These are phyloP conservation scores for Epinephelus coioides DNA, from an alignment of 2,797 vertebrate genomes.

Conservation along the genomic window DNA sequence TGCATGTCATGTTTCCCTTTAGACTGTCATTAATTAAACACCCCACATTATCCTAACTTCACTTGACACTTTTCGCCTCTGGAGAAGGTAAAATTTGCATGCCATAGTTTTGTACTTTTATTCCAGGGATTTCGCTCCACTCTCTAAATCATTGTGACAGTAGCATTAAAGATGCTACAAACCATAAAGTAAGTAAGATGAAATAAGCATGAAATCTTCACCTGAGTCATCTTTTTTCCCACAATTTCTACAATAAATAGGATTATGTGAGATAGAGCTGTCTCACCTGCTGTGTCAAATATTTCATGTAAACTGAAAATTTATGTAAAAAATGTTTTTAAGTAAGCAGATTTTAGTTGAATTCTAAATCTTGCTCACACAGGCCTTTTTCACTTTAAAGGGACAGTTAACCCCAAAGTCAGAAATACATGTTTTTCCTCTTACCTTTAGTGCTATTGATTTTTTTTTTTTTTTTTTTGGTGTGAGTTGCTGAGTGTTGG, in stretches of 20 bases:
- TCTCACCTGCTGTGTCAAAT: neutral
- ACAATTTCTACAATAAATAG: neutral
- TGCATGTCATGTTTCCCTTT: slow-evolving; percentile 9
- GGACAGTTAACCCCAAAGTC: no score
- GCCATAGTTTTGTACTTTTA: slow-evolving; percentile 8
- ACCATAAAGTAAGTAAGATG: neutral
- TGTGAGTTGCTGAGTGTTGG: no score
- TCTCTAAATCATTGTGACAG: slow-evolving; percentile 33
- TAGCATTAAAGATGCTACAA: slow-evolving; percentile 17
- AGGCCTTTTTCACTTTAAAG: no score
- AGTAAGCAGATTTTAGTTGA: neutral
- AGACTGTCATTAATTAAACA: slow-evolving; percentile 24
- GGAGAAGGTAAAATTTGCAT: neutral
- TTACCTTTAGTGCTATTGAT: no score
- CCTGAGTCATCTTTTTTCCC: neutral
- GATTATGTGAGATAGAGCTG: neutral
- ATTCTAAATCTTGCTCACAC: neutral
- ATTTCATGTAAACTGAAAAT: neutral
- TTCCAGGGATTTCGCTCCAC: slow-evolving; percentile 10
- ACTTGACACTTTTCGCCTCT: slow-evolving; percentile 9
- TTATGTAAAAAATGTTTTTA: neutral
- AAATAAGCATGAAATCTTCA: neutral
- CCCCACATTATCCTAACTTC: slow-evolving; percentile 18
- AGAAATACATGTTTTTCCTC: no score
- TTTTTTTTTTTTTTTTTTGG: no score